phyloP scores from a whole-genome alignment of 2,888 invertebrate genomes.

The Conus canariensis region DNA sequence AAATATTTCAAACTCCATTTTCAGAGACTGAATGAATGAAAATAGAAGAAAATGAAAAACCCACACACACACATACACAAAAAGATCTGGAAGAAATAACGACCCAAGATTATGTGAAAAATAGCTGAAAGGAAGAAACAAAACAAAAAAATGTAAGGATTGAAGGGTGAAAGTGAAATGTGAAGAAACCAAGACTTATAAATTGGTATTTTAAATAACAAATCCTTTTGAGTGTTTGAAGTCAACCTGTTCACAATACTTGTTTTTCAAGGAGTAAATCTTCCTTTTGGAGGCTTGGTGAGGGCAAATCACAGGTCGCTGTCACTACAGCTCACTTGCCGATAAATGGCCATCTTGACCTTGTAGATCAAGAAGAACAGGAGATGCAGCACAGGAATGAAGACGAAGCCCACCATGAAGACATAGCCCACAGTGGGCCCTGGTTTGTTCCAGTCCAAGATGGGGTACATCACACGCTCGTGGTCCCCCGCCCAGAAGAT shows the following conservation, averaged over 20 bases:
- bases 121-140: background rate
- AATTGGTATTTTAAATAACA: too few relatives aligned
- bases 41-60: too few relatives aligned
- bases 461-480: constrained; percentile 68
- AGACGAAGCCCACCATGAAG: constrained; percentile 59
- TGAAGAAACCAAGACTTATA: too few relatives aligned
- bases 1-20: too few relatives aligned
- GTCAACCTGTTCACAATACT: background rate
- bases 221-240: background rate
- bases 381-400: constrained; percentile 63
- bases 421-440: constrained; percentile 59
- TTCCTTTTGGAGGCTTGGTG: too few relatives aligned
- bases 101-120: background rate
- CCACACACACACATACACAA: background rate
- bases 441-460: constrained; percentile 73
- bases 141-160: too few relatives aligned
- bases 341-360: constrained; percentile 51
- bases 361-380: constrained; percentile 63
- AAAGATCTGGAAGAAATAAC: background rate
- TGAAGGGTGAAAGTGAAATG: too few relatives aligned
- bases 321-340: background rate
- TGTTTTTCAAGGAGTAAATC: too few relatives aligned
- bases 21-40: too few relatives aligned
- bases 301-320: background rate
- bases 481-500: constrained; percentile 71